A percentile compares a stretch with the other conserved stretches of the same genome.
phyloP scores from a whole-genome alignment of 2,888 invertebrate genomes.

The Cetonia aurata region DNA sequence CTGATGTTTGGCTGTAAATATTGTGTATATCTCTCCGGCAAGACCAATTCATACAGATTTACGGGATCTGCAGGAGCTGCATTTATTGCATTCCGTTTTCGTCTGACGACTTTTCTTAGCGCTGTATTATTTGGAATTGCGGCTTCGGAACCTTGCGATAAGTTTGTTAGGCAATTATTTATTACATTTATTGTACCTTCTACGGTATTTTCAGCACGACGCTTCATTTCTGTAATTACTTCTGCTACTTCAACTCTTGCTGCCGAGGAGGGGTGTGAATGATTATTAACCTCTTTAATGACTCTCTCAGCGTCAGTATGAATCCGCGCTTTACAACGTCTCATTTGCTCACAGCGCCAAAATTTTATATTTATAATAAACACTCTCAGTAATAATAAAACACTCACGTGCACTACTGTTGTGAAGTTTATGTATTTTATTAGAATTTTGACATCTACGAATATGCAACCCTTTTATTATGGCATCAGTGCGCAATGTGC shows the following conservation, averaged over 20 bases:
- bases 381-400: no score
- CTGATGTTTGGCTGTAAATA: no score
- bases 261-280: conserved; percentile 36
- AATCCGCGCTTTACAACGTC: conserved; percentile 37
- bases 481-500: no score
- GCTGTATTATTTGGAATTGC: no score
- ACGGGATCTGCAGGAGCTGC: conserved; percentile 9
- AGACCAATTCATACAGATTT: background rate
- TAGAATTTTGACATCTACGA: no score
- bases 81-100: background rate
- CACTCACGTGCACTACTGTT: no score
- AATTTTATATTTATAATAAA: conserved; percentile 19
- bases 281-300: conserved; percentile 40
- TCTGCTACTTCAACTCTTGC: conserved; percentile 26
- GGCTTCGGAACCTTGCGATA: background rate
- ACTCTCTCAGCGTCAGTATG: conserved; percentile 36
- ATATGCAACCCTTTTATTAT: no score
- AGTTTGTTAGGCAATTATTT: conserved; percentile 27
- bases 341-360: conserved; percentile 42
- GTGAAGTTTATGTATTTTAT: no score
- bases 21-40: background rate
- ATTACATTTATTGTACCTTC: conserved; percentile 27
- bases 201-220: conserved; percentile 31
- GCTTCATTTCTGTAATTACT: conserved; percentile 33
- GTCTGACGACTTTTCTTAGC: no score